phyloP scores from a whole-genome alignment of 2,888 invertebrate species.

The Acanthococcus lagerstroemiae region DNA sequence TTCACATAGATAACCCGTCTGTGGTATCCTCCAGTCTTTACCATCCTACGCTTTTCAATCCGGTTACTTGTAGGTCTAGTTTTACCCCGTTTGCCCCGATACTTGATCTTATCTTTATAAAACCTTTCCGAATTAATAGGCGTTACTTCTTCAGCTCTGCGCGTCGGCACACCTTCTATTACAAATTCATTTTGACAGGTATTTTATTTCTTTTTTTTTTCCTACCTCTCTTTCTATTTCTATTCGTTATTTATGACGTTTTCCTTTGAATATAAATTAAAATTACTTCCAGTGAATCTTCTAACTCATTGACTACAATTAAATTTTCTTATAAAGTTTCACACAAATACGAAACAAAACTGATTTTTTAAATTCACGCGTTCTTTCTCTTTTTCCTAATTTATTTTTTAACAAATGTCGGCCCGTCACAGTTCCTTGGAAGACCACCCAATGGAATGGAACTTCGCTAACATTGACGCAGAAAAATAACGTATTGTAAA shows the following conservation, averaged over 20 bases:
- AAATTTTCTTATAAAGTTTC: constrained; percentile 9
- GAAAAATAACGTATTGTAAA: too few species aligned
- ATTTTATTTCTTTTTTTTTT: constrained; percentile 18
- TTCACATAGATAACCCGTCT: neutral
- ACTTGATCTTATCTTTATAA: constrained; percentile 21
- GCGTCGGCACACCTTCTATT: constrained; percentile 27
- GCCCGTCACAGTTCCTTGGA: neutral
- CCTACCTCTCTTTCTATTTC: neutral
- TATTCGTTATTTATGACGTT: constrained; percentile 10
- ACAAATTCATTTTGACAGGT: constrained; percentile 27
- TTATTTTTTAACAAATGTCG: neutral
- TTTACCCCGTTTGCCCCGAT: constrained; percentile 15
- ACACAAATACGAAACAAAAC: neutral
- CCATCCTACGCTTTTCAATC: constrained; percentile 23
- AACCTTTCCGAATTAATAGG: constrained; percentile 26
- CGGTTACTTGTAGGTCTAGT: constrained; percentile 24
- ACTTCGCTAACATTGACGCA: too few species aligned
- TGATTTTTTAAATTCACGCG: neutral
- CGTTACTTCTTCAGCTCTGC: constrained; percentile 23
- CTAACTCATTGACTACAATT: constrained; percentile 25
- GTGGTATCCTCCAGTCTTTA: neutral
- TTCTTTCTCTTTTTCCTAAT: neutral
- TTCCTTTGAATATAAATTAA: constrained; percentile 24
- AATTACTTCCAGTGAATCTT: constrained; percentile 21
- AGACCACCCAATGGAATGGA: constrained; percentile 2